phyloP scores from a whole-genome alignment of 2,888 invertebrate species.

The Drosophila hamatofila region DNA sequence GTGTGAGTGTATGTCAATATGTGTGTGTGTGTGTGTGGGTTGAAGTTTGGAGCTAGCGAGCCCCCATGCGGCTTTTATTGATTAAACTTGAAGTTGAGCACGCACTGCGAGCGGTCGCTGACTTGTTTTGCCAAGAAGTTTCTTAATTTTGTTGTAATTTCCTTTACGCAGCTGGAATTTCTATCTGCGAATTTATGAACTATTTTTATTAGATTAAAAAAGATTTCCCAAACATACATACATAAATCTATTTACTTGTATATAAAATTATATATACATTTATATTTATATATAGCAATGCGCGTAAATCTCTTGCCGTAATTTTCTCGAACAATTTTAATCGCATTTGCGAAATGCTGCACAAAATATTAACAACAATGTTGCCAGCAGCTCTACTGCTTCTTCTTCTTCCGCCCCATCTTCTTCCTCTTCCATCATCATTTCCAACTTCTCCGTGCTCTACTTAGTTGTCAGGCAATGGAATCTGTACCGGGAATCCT shows the following conservation, averaged over 20 bases:
- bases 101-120: constrained; percentile 61
- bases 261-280: constrained; percentile 6
- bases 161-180: constrained; percentile 79
- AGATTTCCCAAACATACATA: constrained; percentile 23
- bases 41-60: constrained; percentile 22
- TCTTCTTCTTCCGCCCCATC: neutral
- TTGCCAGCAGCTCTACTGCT: constrained; percentile 28
- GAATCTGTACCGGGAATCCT: constrained; percentile 37
- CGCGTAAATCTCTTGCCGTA: constrained; percentile 68
- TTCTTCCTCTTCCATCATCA: neutral
- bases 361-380: constrained; percentile 75
- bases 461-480: constrained; percentile 7
- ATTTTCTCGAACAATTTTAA: constrained; percentile 80
- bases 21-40: constrained; percentile 12
- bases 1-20: constrained; percentile 1
- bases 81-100: constrained; percentile 77
- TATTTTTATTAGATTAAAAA: constrained; percentile 80
- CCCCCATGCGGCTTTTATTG: constrained; percentile 76
- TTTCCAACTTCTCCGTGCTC: neutral
- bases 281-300: constrained; percentile 31
- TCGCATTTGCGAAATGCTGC: constrained; percentile 71
- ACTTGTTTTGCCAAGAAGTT: constrained; percentile 60
- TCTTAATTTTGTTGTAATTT: constrained; percentile 81
- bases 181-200: constrained; percentile 81
- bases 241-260: constrained; percentile 16